phyloP scores from a whole-genome alignment of 2,888 invertebrate genomes.

The Uloborus plumipes region DNA sequence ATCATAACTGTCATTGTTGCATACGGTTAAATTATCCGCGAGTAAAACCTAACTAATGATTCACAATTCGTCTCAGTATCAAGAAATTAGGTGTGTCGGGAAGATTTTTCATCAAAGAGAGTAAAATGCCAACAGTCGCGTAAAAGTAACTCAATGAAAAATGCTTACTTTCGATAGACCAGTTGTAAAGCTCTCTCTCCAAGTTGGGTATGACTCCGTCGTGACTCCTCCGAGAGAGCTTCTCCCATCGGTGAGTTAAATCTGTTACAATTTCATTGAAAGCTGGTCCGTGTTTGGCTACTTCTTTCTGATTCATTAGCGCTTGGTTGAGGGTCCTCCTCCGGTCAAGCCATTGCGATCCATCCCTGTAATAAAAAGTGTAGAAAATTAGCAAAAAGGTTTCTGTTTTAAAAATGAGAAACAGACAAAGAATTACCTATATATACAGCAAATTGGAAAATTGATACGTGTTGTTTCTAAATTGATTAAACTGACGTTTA shows the following conservation, averaged over 20 bases:
- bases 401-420: neutral
- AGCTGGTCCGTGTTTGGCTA: constrained; percentile 71
- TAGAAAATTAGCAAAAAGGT: neutral
- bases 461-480: no score
- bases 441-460: neutral
- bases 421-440: neutral
- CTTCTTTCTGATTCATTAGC: constrained; percentile 78
- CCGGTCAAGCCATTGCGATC: constrained; percentile 83
- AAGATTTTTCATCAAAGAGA: no score
- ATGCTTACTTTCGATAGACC: constrained; percentile 82
- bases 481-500: no score
- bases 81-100: no score
- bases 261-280: constrained; percentile 66
- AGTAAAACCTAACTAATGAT: no score
- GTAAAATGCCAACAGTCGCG: no score
- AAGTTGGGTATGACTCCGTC: constrained; percentile 74
- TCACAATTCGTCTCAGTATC: neutral
- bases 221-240: constrained; percentile 52
- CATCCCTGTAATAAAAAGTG: constrained; percentile 75
- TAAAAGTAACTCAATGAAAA: neutral
- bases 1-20: no score
- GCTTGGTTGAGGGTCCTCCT: constrained; percentile 82
- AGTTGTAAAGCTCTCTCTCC: constrained; percentile 81
- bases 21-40: no score
- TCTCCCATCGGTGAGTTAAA: constrained; percentile 59